Percentiles rank a stretch among this genome's conserved stretches.
Evolutionary conservation across 2,888 invertebrate genomes (phyloP).

Genomic region (Nematopogon swammerdamellus): DNA sequence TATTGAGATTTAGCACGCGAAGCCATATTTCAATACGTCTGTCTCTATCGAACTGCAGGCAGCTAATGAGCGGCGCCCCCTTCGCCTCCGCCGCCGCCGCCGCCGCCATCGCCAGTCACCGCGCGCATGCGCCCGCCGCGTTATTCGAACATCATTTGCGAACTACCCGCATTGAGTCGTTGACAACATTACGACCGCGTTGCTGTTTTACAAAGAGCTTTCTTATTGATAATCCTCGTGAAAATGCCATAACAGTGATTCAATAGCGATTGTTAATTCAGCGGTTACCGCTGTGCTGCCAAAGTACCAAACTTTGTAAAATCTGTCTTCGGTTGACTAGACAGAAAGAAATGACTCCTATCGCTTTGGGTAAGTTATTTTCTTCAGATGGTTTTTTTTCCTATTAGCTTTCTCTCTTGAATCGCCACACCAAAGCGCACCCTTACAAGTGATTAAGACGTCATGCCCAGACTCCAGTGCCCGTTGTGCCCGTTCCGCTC

Average conservation of each 20-base stretch:
- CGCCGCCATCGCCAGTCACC: constrained; percentile 7
- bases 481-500: too few species aligned
- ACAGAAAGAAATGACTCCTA: too few species aligned
- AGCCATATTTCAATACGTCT: background rate
- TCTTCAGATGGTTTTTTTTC: too few species aligned
- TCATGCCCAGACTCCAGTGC: too few species aligned
- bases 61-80: background rate
- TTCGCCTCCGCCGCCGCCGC: constrained; percentile 8
- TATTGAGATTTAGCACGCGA: background rate
- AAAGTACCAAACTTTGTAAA: too few species aligned
- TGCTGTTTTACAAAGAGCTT: background rate
- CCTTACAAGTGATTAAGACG: too few species aligned
- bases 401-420: too few species aligned
- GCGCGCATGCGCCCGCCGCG: constrained; percentile 20
- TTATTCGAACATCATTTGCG: constrained; percentile 55
- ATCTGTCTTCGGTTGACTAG: too few species aligned
- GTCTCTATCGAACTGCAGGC: background rate
- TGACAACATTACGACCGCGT: background rate
- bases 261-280: background rate
- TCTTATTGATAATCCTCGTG: background rate
- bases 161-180: constrained; percentile 42
- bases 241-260: background rate
- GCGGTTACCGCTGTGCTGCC: too few species aligned
- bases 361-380: too few species aligned
- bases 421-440: too few species aligned